Evolutionary conservation across 2,888 invertebrate genomes (phyloP), one percentile per base, ranked within the genome.

Genomic region (Cataglyphis livida): DNA sequence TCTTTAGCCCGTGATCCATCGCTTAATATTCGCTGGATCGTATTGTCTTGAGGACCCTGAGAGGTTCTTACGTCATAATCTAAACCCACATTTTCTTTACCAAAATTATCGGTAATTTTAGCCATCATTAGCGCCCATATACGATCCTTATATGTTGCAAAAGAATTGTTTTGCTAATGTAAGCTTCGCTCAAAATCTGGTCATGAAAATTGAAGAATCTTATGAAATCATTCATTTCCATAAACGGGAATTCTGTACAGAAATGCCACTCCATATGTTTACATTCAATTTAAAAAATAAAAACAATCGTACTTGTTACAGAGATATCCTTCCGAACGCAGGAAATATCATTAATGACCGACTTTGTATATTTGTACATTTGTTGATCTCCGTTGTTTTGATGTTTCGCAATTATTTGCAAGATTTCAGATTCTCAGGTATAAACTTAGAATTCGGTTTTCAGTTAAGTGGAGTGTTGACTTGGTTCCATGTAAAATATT

Each of bases 1-100:
- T 48, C 21, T 35, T 62, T 32, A 18, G 51, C 3, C 12, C 9
- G 3, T n/a, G 3, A 3, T 10, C 57, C n/a, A 9, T 25, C 32
- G 15, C 6, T 57, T 59, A 59, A 59, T 59, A 28, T 71, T 38
- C 10, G 25, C 15, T 12, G 18, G 10, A 18, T 35, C 21, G 9
- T 21, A 21, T 35, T 35, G 3, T 38, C 25, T 25, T 25, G 18
- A 71, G 25, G 6, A 59, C 9, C n/a, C 32, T 21, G 21, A 48
- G 18, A 21, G 0, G 1, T 62, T 62, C 48, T 74, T 74, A 18
- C 48, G 21, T 74, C 74, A n/a, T 61, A 73, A 73, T n/a, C 61
- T 35, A 48, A 32, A 35, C 4, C 32, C 18, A n/a, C 28, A 9
- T 28, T 74, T 64, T 62, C 21, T 48, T 48, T 18, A 25, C 15